Percentiles rank a stretch among this genome's conserved stretches.
Conservation (phyloP, 2,888 invertebrate genomes). For the Ceriagrion tenellum region DNA sequence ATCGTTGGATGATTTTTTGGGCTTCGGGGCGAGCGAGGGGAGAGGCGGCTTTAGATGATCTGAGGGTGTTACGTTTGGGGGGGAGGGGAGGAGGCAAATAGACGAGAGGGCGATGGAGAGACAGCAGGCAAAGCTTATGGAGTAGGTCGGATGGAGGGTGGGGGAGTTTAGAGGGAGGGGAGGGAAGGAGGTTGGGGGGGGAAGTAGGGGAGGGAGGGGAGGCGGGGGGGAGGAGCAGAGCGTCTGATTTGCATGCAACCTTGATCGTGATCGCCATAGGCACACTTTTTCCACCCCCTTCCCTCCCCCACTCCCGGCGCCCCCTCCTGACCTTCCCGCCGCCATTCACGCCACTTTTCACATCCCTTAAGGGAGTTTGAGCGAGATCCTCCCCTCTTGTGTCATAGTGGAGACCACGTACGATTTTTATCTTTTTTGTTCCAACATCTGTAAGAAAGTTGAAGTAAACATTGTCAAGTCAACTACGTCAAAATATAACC, state of each 20-base stretch:
- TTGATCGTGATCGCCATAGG: conserved; percentile 43
- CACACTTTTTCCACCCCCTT: not conserved
- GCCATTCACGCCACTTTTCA: conserved; percentile 47
- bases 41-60: too few species aligned
- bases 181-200: not conserved
- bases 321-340: conserved; percentile 50
- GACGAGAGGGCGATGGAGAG: not conserved
- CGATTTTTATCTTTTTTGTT: too few species aligned
- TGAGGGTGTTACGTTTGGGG: not conserved
- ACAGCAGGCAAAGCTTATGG: too few species aligned
- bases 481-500: too few species aligned
- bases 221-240: not conserved
- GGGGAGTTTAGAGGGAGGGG: too few species aligned
- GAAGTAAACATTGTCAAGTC: too few species aligned
- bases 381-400: too few species aligned
- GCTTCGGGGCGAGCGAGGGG: not conserved
- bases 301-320: not conserved
- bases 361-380: not conserved
- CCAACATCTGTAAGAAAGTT: too few species aligned
- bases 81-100: not conserved
- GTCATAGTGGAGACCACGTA: too few species aligned
- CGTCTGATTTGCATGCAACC: conserved; percentile 55
- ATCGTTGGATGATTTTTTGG: too few species aligned
- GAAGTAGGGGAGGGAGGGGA: not conserved
- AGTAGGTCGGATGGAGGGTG: too few species aligned